Conservation (phyloP, 2,888 invertebrate species). For the Phorcus lineatus region DNA sequence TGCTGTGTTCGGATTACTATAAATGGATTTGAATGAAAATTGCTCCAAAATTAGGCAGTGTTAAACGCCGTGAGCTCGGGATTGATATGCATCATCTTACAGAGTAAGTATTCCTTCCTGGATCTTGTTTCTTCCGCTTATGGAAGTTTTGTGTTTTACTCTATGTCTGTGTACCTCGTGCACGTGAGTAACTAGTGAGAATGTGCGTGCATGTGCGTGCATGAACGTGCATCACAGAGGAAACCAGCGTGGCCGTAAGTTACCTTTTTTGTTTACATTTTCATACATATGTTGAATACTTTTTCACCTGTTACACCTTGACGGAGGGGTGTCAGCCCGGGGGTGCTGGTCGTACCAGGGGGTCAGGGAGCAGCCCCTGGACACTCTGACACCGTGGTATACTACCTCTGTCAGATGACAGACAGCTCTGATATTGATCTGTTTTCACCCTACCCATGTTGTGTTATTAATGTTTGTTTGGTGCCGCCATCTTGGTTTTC, state of each 20-base stretch:
- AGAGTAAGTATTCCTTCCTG: constrained; percentile 35
- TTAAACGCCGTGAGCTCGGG: constrained; percentile 33
- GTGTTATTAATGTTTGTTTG: neutral
- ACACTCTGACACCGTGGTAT: too few species aligned
- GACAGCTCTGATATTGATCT: constrained; percentile 2
- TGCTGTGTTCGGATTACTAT: constrained; percentile 29
- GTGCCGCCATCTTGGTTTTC: constrained; percentile 16
- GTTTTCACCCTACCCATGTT: neutral
- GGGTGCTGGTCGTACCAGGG: too few species aligned
- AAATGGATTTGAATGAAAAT: constrained; percentile 56
- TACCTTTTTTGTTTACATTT: constrained; percentile 17
- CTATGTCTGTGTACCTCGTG: neutral
- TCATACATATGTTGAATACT: neutral
- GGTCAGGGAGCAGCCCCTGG: too few species aligned
- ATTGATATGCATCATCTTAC: constrained; percentile 42
- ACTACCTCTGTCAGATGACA: neutral
- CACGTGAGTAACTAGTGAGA: neutral
- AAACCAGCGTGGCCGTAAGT: neutral
- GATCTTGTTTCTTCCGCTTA: neutral
- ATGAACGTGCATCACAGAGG: neutral
- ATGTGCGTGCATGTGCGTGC: neutral
- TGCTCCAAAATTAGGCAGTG: constrained; percentile 45
- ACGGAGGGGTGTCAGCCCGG: neutral
- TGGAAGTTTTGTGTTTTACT: constrained; percentile 2
- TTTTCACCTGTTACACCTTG: neutral